phyloP scores from a whole-genome alignment of 2,888 invertebrate genomes.

The Clanis bilineata region DNA sequence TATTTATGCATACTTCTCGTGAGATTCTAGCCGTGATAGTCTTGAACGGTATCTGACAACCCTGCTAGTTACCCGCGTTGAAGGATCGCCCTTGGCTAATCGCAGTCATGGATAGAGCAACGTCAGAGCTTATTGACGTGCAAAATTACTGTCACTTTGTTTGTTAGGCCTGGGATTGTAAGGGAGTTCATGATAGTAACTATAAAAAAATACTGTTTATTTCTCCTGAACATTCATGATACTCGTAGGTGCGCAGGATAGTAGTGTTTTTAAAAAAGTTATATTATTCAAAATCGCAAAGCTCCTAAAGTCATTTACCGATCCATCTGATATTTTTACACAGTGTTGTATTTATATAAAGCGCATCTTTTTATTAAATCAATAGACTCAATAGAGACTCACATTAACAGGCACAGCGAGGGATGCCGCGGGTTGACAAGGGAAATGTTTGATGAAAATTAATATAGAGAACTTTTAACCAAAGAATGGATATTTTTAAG shows the following conservation, averaged over 20 bases:
- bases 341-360: no score
- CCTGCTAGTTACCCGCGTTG: slow-evolving; percentile 59
- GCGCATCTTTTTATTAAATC: no score
- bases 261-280: no score
- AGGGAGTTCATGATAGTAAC: neutral
- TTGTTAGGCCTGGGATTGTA: slow-evolving; percentile 11
- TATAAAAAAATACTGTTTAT: neutral
- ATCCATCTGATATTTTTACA: no score
- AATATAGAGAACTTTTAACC: no score
- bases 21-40: neutral
- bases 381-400: no score
- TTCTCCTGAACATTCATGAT: neutral
- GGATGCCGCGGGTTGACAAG: no score
- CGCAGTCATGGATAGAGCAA: slow-evolving; percentile 2
- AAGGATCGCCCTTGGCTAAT: slow-evolving; percentile 45
- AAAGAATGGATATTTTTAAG: no score
- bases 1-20: neutral
- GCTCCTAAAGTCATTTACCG: no score
- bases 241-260: neutral
- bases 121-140: slow-evolving; percentile 26
- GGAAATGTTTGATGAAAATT: no score
- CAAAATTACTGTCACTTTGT: slow-evolving; percentile 29
- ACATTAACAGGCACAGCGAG: no score
- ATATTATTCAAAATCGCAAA: no score
- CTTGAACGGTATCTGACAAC: slow-evolving; percentile 27